Conservation (phyloP, 2,888 invertebrate genomes). For the Schizotus pectinicornis region DNA sequence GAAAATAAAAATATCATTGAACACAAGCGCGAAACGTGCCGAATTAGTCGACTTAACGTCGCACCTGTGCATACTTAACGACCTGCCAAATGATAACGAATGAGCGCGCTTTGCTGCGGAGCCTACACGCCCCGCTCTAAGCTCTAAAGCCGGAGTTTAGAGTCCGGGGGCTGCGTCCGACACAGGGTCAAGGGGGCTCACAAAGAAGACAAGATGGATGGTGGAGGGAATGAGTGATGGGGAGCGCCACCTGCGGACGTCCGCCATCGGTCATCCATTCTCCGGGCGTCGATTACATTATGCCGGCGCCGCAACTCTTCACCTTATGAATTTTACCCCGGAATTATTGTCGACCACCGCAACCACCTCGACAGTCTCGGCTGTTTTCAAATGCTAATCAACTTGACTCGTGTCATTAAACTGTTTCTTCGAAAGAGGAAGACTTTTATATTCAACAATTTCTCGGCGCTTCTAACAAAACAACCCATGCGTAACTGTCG, state of each 20-base stretch:
- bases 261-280: slow-evolving; percentile 48
- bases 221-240: slow-evolving; percentile 44
- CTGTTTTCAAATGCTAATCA: too few species aligned
- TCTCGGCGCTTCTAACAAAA: too few species aligned
- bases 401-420: too few species aligned
- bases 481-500: too few species aligned
- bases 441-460: too few species aligned
- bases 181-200: slow-evolving; percentile 36
- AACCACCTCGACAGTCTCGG: too few species aligned
- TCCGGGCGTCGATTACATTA: slow-evolving; percentile 43
- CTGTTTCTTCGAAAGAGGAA: too few species aligned
- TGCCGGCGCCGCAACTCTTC: slow-evolving; percentile 43
- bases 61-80: slow-evolving; percentile 39
- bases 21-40: slow-evolving; percentile 5
- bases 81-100: slow-evolving; percentile 40
- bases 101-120: slow-evolving; percentile 27
- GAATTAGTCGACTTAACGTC: slow-evolving; percentile 24
- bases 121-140: not conserved
- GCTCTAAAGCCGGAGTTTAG: slow-evolving; percentile 32
- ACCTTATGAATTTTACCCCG: slow-evolving; percentile 24
- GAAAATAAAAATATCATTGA: too few species aligned
- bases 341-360: too few species aligned
- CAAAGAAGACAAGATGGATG: slow-evolving; percentile 40
- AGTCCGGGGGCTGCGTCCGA: slow-evolving; percentile 31
- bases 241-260: slow-evolving; percentile 47